A percentile compares a stretch with the other conserved stretches of the same genome.
Conservation (phyloP, 2,113 vertebrate genomes). For the Sapajus apella region DNA sequence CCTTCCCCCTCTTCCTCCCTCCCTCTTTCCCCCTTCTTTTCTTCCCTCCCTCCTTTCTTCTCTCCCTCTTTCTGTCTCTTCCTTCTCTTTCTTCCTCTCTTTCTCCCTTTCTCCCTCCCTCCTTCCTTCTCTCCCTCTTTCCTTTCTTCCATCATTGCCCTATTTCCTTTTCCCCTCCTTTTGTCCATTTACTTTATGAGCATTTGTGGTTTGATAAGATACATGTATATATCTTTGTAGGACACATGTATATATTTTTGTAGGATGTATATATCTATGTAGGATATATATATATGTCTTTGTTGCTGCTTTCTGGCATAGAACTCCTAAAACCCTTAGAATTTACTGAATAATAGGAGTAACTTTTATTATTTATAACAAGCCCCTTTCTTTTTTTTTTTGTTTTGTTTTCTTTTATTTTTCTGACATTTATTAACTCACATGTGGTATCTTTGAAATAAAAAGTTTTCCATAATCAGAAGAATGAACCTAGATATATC, state of each 20-base stretch:
- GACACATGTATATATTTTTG: no score
- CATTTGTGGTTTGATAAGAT: not conserved
- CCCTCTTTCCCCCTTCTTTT: no score
- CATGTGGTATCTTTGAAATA: not conserved
- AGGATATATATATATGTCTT: not conserved
- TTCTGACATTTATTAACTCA: constrained; percentile 1
- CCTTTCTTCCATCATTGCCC: not conserved
- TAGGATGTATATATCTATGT: no score
- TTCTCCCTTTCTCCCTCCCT: no score
- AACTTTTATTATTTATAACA: not conserved
- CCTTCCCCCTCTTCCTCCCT: not conserved
- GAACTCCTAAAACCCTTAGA: not conserved
- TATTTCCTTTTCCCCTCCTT: not conserved
- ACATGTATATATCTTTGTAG: not conserved
- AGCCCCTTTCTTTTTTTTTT: no score
- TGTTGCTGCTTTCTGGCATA: not conserved
- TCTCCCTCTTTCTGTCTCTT: no score
- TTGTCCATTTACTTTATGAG: not conserved
- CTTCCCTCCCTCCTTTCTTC: no score
- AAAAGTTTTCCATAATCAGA: not conserved
- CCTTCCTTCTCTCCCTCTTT: no score
- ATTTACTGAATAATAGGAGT: not conserved
- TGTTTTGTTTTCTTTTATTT: not conserved
- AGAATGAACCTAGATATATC: not conserved
- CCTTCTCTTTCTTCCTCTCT: not conserved